phyloP scores from a whole-genome alignment of 2,797 vertebrate species.

The Botia almorhae region DNA sequence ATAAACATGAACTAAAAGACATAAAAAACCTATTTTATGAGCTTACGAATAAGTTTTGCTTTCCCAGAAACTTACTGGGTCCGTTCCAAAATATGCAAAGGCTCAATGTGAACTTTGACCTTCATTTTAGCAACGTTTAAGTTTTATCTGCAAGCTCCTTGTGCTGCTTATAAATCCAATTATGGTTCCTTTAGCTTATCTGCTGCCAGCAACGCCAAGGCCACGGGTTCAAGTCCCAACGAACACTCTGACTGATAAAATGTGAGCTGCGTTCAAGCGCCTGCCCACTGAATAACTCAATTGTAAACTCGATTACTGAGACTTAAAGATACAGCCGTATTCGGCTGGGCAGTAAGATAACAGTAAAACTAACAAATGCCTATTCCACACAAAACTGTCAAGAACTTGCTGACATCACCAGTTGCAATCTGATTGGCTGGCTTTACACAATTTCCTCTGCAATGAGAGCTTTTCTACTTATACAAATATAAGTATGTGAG shows the following conservation, averaged over 20 bases:
- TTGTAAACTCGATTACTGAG: background rate
- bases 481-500: no score
- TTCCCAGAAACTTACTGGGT: background rate
- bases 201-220: background rate
- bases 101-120: conserved; percentile 18
- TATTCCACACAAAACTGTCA: background rate
- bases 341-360: background rate
- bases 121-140: conserved; percentile 13
- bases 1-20: background rate
- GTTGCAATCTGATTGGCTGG: background rate
- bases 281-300: background rate
- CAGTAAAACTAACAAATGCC: background rate
- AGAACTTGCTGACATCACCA: background rate
- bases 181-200: background rate
- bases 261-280: background rate
- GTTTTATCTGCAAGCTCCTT: background rate
- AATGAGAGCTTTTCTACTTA: no score
- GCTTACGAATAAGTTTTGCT: background rate
- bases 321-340: background rate
- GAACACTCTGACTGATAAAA: background rate
- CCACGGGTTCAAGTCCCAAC: background rate
- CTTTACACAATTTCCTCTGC: no score
- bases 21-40: background rate
- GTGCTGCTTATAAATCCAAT: conserved; percentile 1
- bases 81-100: conserved; percentile 10